Conservation (phyloP, 2,888 invertebrate genomes). For the Morinoia aosen region DNA sequence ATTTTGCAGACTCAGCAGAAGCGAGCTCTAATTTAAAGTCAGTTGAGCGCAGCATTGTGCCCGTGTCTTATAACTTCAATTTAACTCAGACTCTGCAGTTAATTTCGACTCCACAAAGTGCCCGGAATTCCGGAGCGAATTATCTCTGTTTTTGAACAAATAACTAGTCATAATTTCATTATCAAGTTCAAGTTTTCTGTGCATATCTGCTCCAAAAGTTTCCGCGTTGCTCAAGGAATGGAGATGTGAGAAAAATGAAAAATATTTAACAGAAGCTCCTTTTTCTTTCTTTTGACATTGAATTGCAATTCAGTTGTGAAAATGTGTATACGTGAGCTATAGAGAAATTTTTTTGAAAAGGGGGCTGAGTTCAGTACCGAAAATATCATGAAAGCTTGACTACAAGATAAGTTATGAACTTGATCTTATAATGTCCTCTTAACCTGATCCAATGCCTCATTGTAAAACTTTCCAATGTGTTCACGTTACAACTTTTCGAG, state of each 20-base stretch:
- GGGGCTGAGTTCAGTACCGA: too few relatives aligned
- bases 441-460: too few relatives aligned
- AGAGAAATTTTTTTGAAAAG: too few relatives aligned
- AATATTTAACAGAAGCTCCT: not conserved
- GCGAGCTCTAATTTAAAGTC: slow-evolving; percentile 24
- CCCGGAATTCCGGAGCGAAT: not conserved
- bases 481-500: too few relatives aligned
- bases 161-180: not conserved
- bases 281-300: not conserved
- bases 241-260: not conserved
- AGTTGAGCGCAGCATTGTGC: slow-evolving; percentile 40
- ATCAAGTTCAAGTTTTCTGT: not conserved
- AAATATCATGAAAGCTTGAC: too few relatives aligned
- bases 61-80: slow-evolving; percentile 33
- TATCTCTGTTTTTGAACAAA: not conserved
- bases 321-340: not conserved
- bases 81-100: slow-evolving; percentile 27
- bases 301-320: not conserved
- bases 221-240: not conserved
- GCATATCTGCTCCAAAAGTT: not conserved
- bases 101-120: not conserved
- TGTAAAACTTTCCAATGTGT: too few relatives aligned
- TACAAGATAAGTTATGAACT: too few relatives aligned
- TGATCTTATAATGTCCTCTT: too few relatives aligned
- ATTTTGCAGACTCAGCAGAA: slow-evolving; percentile 36